Percentiles rank a stretch among this genome's conserved stretches.
Conservation (phyloP, 2,797 vertebrate species). For the Fistularia commersonii region DNA sequence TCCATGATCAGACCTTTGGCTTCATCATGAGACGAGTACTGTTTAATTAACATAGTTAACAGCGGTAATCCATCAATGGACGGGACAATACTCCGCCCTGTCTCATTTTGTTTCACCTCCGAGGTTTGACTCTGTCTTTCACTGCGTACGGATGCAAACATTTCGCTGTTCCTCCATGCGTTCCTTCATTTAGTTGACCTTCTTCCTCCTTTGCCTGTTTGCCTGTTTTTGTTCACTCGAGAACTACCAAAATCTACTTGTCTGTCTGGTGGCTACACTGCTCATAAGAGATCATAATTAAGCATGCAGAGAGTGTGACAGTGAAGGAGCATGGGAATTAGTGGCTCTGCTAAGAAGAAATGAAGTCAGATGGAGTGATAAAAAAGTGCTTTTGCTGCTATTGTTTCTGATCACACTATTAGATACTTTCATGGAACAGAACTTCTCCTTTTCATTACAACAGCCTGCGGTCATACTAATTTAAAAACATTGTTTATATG, state of each 20-base stretch:
- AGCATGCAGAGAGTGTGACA: conserved; percentile 23
- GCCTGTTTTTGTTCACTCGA: too few species aligned
- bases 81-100: conserved; percentile 19
- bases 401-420: conserved; percentile 17
- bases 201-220: too few species aligned
- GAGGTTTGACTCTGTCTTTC: conserved; percentile 13
- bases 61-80: conserved; percentile 51
- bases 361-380: conserved; percentile 41
- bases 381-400: conserved; percentile 12
- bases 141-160: neutral
- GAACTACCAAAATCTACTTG: too few species aligned
- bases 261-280: neutral
- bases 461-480: conserved; percentile 12
- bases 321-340: conserved; percentile 29
- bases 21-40: conserved; percentile 44
- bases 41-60: conserved; percentile 68
- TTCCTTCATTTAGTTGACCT: too few species aligned
- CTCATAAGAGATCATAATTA: conserved; percentile 31
- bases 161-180: too few species aligned
- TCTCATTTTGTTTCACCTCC: conserved; percentile 4
- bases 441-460: conserved; percentile 5
- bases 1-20: conserved; percentile 47
- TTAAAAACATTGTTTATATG: conserved; percentile 21
- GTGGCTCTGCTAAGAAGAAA: conserved; percentile 21
- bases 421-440: conserved; percentile 21